Evolutionary conservation across 1,140 invertebrate species (phyloP), one percentile per base, ranked within the genome.

Genomic region (Drosophila rhopaloa): DNA sequence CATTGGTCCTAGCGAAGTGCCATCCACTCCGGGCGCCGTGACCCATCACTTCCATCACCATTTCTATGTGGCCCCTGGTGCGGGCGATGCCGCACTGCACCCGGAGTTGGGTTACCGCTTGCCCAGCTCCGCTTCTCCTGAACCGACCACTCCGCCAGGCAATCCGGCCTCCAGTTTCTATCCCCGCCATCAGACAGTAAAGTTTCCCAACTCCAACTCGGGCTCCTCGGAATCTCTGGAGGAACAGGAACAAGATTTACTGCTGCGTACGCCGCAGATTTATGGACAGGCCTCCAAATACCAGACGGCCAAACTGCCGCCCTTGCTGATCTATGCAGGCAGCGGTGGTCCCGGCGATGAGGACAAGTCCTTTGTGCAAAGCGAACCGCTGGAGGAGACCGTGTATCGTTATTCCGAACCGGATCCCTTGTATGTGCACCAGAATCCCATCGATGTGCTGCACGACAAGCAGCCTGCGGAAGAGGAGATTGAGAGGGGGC

Each of bases 21-120:
- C 38, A 9, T 16, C 14, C 13, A 24, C 41, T 10, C 19, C 51
- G 2, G 62, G 62, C 7, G 70, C 62, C 1, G 76, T 92, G 3
- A 92, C 91, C 2, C 91, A 93, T 71, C 93, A 93, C 46, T 86
- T 92, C 35, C 93, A 93, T 67, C 93, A 93, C 76, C 93, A 93
- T 51, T 93, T 92, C 70, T 93, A 92, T 79, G 86, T 93, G 85
- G 70, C 79, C 0, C 55, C 86, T 0, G 62, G 51, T 9, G 62
- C 43, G 4, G 53, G 40, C 24, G 60, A 73, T 4, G 35, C 67
- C 0, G 7, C 4, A 10, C 10, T 50, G 48, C 48, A 53, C 10
- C 14, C 50, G 1, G 70, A 83, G 8, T 32, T 61, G 13, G 51
- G 19, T 14, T 79, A 62, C 32, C 56, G 61, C 8, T 53, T 51